Base-by-base conservation (phyloP, 2,797 vertebrate species). In the Phrynocephalus vlangalii region DNA sequence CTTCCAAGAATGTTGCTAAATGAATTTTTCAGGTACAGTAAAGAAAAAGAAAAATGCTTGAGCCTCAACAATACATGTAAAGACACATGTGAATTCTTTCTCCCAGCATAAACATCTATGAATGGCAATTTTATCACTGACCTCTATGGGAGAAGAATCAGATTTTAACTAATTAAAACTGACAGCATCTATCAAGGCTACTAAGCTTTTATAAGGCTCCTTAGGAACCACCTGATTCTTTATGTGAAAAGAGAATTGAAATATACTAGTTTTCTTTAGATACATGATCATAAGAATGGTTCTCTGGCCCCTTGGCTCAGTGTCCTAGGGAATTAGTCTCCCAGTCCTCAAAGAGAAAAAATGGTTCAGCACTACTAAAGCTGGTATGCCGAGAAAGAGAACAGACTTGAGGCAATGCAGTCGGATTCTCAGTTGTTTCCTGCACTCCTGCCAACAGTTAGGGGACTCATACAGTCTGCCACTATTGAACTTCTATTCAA, bases 91-190 rank as follows among this genome's bases (percentile, higher is more conserved):
- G 52, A 16, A 67, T 22, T 75, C 70, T 88, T 52, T 22, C 68
- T 87, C 38, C 20, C 67, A 86, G 86, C 52, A 33, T 68, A 71
- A 80, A 83, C 15, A 85, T 16, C 20, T 81, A 10, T 82, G 82
- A 85, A 10, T 52, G n/a, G 77, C 70, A 90, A 73, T 79, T 89
- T 89, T 84, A n/a, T 50, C 76, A 79, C 79, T 86, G 52, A 86
- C 85, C 78, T 87, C 24, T 87, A 48, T 70, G 83, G 67, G 67
- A 28, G 22, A 68, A 84, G 33, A 77, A 52, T 85, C 79, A 52
- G 71, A 63, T 60, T 83, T 4, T n/a, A 82, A 78, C 66, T 79
- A 88, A 91, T 76, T 86, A 87, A 90, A 86, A 26, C 38, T 87
- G 68, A 77, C 7, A 15, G 60, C 10, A 75, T 80, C 67, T 84